Conservation (phyloP, 2,888 invertebrate genomes). For the Sesamia inferens region DNA sequence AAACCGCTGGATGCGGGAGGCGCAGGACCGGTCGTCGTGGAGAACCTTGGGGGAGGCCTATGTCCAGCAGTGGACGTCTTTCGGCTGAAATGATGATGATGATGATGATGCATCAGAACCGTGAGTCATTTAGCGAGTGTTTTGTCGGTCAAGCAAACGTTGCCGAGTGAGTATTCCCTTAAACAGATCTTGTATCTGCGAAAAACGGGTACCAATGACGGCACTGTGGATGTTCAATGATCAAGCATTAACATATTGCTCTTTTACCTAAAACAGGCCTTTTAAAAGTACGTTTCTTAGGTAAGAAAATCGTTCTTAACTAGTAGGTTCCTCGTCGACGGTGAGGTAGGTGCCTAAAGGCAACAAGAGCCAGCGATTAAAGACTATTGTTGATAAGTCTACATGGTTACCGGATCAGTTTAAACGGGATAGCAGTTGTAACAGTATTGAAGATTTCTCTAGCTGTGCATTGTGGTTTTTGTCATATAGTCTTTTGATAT, state of each 20-base stretch:
- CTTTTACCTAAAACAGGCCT: too few species aligned
- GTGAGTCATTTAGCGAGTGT: not conserved
- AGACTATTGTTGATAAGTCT: slow-evolving; percentile 43
- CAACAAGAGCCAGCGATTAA: slow-evolving; percentile 11
- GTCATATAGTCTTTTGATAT: not conserved
- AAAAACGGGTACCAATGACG: not conserved
- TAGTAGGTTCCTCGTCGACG: not conserved
- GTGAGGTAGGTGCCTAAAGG: not conserved
- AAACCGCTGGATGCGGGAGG: too few species aligned
- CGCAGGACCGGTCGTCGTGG: too few species aligned
- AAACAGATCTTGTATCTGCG: not conserved
- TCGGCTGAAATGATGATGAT: too few species aligned
- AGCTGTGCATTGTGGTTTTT: not conserved
- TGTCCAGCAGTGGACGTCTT: too few species aligned
- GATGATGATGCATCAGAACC: too few species aligned
- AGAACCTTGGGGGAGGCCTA: too few species aligned
- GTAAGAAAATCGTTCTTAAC: too few species aligned
- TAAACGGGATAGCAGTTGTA: slow-evolving; percentile 12
- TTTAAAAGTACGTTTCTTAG: too few species aligned
- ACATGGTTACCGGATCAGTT: slow-evolving; percentile 25
- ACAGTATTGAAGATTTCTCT: not conserved
- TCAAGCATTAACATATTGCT: too few species aligned
- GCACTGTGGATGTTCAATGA: too few species aligned
- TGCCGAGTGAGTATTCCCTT: too few species aligned
- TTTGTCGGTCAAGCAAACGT: not conserved